These are phyloP conservation scores for Rhingia campestris DNA, from an alignment of 2,888 invertebrate species.

Conservation along the genomic window DNA sequence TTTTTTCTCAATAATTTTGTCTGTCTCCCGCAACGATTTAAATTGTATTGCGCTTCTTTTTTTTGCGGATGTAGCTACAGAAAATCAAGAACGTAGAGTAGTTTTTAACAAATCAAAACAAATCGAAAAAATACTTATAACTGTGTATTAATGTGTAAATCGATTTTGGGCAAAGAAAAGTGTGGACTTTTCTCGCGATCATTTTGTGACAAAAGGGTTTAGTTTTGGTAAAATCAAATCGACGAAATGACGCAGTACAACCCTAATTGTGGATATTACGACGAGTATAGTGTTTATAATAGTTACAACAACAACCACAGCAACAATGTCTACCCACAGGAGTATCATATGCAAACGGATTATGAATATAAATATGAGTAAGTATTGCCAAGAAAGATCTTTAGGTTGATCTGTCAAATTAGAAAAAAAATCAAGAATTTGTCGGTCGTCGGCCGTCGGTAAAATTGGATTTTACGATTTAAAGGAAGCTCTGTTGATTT, in stretches of 20 bases:
- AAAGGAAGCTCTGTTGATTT: no score
- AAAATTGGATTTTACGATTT: no score
- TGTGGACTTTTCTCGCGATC: neutral
- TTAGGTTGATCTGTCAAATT: no score
- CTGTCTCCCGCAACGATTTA: neutral
- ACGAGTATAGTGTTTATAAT: constrained; percentile 81
- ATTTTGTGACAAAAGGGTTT: constrained; percentile 3
- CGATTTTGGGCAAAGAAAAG: constrained; percentile 1
- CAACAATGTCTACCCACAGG: constrained; percentile 81
- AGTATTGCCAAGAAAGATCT: constrained; percentile 68
- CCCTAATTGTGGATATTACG: constrained; percentile 82
- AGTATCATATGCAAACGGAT: constrained; percentile 82
- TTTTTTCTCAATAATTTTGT: neutral
- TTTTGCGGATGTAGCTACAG: constrained; percentile 2
- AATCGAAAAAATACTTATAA: neutral
- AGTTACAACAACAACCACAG: constrained; percentile 77
- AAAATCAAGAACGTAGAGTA: neutral
- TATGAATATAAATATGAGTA: constrained; percentile 82
- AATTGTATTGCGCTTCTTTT: neutral
- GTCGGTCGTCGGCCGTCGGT: no score
- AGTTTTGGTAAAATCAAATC: neutral
- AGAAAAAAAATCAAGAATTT: no score
- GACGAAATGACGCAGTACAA: constrained; percentile 80
- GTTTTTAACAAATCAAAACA: neutral
- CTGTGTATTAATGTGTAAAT: constrained; percentile 26